Base-by-base conservation (phyloP, 1,140 invertebrate species). In the Anoplolepis gracilipes region DNA sequence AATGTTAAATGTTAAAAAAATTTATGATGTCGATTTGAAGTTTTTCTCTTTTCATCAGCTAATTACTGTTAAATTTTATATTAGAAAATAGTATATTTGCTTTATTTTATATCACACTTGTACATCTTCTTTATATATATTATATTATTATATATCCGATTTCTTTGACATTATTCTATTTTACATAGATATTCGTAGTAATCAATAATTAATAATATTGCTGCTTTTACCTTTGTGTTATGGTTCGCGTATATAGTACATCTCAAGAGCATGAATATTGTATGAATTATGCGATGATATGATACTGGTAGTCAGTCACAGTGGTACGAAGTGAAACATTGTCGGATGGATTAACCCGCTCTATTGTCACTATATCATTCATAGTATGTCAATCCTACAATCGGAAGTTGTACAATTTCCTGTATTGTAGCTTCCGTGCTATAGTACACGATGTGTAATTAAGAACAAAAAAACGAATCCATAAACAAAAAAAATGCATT, bases 261-360 rank as follows among this genome's bases (percentile, higher is more conserved):
- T 53, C 76, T 67, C 67, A 22, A 33, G 2, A 39, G 19, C 28
- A 57, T 30, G 49, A 78, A 78, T 59, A 25, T 36, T 13, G 19
- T n/a, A 73, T 73, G 33, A 72, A 82, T 82, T 82, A 73, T 33
- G 69, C 49, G 65, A n/a, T 81, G 25, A 72, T 59, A 59, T 64
- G 61, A 53, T 25, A 75, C 57, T 72, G 28, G 57, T 55, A 69
- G 22, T 57, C 65, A 59, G 22, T 30, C 33, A 10, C 1, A 25
- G n/a, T 59, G 49, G 25, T 25, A 59, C 49, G 28, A 82, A 72
- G 59, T 59, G 67, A 72, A 39, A 69, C 39, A 57, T 1, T 22
- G 61, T 16, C 28, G 53, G 36, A 72, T 36, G 53, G 25, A 72
- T 82, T 82, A 82, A 82, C 13, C 11, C 53, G 25, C 11, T 3